phyloP scores from a whole-genome alignment of 2,888 invertebrate genomes.

The Adineta ricciae region DNA sequence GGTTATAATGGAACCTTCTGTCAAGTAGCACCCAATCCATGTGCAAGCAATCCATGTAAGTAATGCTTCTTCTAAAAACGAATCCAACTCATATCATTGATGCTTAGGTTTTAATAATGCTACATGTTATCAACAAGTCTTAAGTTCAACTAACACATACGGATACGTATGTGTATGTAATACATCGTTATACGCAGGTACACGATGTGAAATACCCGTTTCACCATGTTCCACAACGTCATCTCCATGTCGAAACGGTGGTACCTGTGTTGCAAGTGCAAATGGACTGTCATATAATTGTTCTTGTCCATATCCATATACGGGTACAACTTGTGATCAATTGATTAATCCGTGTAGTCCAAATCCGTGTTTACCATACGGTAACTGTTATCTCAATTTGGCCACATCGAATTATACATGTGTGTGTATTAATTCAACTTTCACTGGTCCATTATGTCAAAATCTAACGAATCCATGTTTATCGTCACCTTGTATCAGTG shows the following conservation, averaged over 20 bases:
- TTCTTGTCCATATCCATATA: constrained; percentile 16
- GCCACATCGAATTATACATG: constrained; percentile 21
- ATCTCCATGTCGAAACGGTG: constrained; percentile 32
- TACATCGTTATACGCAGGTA: neutral
- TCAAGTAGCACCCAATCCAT: constrained; percentile 2
- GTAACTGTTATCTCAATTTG: constrained; percentile 19
- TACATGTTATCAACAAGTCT: neutral
- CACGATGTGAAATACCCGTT: neutral
- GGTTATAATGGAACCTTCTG: constrained; percentile 26
- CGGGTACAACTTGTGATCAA: constrained; percentile 25
- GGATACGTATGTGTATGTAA: constrained; percentile 26
- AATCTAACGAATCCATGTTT: constrained; percentile 20
- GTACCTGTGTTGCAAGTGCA: constrained; percentile 20
- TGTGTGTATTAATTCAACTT: constrained; percentile 13
- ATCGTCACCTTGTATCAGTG: constrained; percentile 22
- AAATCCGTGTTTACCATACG: constrained; percentile 24
- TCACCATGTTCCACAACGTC: neutral
- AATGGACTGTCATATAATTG: constrained; percentile 14
- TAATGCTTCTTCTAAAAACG: neutral
- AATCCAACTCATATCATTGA: too few species aligned
- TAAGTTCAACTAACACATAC: neutral
- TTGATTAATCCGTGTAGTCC: constrained; percentile 14
- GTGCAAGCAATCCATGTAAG: constrained; percentile 9
- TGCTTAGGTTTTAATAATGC: neutral
- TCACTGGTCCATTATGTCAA: constrained; percentile 25